Percentiles rank a stretch among this genome's conserved stretches.
These are phyloP conservation scores for Tuta absoluta DNA, from an alignment of 2,888 invertebrate genomes.

Conservation along the genomic window DNA sequence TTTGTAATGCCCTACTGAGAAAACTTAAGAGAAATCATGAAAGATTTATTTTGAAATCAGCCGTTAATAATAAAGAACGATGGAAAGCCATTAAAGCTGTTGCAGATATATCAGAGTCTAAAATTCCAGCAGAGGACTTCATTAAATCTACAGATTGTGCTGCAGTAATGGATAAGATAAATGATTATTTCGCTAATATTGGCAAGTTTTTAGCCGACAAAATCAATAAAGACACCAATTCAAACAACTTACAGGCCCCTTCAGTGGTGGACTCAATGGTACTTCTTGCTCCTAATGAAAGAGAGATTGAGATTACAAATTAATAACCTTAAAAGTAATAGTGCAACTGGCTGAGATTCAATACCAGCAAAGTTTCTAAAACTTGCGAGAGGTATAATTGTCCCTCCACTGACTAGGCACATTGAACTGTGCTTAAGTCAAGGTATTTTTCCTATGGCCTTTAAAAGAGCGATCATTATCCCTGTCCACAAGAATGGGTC, in stretches of 20 bases:
- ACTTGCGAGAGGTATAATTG: neutral
- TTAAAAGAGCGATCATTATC: neutral
- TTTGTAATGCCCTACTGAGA: conserved; percentile 7
- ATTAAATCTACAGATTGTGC: neutral
- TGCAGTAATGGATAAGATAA: neutral
- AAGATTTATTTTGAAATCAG: neutral
- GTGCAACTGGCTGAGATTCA: neutral
- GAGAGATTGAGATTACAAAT: neutral
- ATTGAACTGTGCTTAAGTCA: neutral
- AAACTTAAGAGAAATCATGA: conserved; percentile 14
- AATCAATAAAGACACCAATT: neutral
- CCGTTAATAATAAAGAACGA: conserved; percentile 4
- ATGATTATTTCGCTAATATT: too few relatives aligned
- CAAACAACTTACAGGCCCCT: neutral
- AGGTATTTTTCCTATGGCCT: neutral
- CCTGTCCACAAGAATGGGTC: neutral
- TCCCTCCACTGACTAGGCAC: neutral
- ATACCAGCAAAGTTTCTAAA: neutral
- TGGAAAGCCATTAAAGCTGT: conserved; percentile 11
- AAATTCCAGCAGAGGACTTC: too few relatives aligned
- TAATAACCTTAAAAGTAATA: neutral
- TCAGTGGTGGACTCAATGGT: neutral
- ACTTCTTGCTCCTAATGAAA: neutral
- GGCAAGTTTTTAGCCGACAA: neutral
- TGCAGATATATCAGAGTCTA: neutral